Evolutionary conservation across 2,113 vertebrate genomes (phyloP).

Genomic region (Misgurnus anguillicaudatus): DNA sequence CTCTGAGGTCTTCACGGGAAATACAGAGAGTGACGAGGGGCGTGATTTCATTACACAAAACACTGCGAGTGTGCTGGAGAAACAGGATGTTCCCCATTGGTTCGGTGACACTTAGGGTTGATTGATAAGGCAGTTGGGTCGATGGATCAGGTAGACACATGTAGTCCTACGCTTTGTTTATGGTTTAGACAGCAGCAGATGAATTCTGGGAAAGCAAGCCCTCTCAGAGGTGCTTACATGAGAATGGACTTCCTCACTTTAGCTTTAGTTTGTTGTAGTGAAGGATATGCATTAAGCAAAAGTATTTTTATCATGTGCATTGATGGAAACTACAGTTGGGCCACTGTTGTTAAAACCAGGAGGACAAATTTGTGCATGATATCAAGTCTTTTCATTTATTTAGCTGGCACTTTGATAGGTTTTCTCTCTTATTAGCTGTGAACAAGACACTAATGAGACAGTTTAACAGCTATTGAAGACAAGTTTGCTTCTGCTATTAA

Average conservation of each 20-base stretch:
- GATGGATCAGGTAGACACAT: conserved; percentile 49
- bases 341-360: background rate
- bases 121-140: conserved; percentile 57
- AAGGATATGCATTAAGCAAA: conserved; percentile 35
- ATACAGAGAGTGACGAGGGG: conserved; percentile 47
- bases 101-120: conserved; percentile 51
- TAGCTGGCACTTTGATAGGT: conserved; percentile 29
- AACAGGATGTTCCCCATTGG: conserved; percentile 49
- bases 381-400: conserved; percentile 57
- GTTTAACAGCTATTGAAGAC: conserved; percentile 53
- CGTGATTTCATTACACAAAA: conserved; percentile 59
- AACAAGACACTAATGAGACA: conserved; percentile 55
- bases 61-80: conserved; percentile 32
- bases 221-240: background rate
- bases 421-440: conserved; percentile 56
- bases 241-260: background rate
- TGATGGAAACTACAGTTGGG: background rate
- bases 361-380: conserved; percentile 52
- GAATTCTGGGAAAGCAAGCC: conserved; percentile 22
- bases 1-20: conserved; percentile 35
- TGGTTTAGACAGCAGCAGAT: conserved; percentile 47
- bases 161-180: conserved; percentile 57
- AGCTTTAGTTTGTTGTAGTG: background rate
- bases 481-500: conserved; percentile 35
- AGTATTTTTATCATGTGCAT: background rate